Conservation (phyloP, 2,888 invertebrate genomes). For the Euphydryas editha region DNA sequence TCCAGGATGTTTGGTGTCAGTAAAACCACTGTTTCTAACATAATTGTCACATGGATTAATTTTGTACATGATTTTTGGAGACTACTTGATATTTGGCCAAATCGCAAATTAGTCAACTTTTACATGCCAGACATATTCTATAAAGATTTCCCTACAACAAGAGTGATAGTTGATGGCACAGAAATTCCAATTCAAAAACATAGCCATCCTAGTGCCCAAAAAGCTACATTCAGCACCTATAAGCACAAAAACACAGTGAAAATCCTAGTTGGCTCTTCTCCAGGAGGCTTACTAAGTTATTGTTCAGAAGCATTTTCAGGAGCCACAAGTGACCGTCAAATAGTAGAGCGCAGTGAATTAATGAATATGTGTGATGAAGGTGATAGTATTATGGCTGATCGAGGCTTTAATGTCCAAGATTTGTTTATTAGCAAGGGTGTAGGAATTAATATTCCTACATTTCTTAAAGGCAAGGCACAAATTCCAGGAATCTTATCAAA, state of each 20-base stretch:
- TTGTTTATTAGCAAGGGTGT: neutral
- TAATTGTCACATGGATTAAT: neutral
- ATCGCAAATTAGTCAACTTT: neutral
- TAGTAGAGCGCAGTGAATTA: neutral
- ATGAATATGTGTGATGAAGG: neutral
- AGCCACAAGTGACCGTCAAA: neutral
- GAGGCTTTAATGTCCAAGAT: neutral
- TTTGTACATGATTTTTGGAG: neutral
- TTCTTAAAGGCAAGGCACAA: neutral
- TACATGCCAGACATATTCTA: neutral
- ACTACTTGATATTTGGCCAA: neutral
- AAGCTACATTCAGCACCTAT: neutral
- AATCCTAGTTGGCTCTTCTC: neutral
- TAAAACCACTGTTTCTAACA: neutral
- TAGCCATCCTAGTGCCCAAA: neutral
- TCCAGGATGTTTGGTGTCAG: neutral
- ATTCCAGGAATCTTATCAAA: too few relatives aligned
- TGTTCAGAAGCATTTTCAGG: neutral
- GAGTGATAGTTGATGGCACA: neutral
- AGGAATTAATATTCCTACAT: neutral
- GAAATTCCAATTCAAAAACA: neutral
- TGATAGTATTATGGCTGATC: neutral
- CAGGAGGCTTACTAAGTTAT: neutral
- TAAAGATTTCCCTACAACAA: neutral
- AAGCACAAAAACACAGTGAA: neutral